These are phyloP conservation scores for Chelon labrosus DNA, from an alignment of 2,797 vertebrate genomes.

Conservation along the genomic window DNA sequence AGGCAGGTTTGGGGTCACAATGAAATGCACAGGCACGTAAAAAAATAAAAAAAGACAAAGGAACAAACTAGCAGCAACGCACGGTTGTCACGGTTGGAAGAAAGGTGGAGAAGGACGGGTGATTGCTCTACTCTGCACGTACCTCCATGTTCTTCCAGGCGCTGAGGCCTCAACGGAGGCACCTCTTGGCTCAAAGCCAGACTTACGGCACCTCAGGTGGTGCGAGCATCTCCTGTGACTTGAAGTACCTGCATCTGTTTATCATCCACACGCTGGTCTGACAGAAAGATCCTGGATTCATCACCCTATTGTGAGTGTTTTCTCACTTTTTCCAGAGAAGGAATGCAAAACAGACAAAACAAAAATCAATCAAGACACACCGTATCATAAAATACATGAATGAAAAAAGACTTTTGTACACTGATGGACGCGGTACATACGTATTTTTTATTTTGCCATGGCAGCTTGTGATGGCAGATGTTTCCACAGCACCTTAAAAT, in stretches of 20 bases:
- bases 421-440: background rate
- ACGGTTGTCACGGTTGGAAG: too few relatives aligned
- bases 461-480: background rate
- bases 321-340: background rate
- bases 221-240: conserved; percentile 20
- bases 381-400: background rate
- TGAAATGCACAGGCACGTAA: background rate
- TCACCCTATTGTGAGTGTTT: background rate
- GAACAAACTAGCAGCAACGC: too few relatives aligned
- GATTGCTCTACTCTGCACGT: too few relatives aligned
- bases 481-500: too few relatives aligned
- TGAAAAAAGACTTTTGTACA: background rate
- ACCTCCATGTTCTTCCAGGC: too few relatives aligned
- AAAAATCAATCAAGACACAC: background rate
- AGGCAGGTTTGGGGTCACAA: background rate
- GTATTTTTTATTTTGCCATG: too few relatives aligned
- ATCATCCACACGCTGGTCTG: conserved; percentile 29
- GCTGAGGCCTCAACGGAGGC: background rate
- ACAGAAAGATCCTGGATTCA: conserved; percentile 8
- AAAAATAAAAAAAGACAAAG: too few relatives aligned
- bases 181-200: conserved; percentile 21
- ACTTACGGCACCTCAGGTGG: conserved; percentile 18
- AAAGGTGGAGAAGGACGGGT: too few relatives aligned
- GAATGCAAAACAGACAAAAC: background rate
- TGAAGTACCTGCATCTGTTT: conserved; percentile 15